Conservation (phyloP, 2,888 invertebrate genomes). For the Aspidiotus destructor region DNA sequence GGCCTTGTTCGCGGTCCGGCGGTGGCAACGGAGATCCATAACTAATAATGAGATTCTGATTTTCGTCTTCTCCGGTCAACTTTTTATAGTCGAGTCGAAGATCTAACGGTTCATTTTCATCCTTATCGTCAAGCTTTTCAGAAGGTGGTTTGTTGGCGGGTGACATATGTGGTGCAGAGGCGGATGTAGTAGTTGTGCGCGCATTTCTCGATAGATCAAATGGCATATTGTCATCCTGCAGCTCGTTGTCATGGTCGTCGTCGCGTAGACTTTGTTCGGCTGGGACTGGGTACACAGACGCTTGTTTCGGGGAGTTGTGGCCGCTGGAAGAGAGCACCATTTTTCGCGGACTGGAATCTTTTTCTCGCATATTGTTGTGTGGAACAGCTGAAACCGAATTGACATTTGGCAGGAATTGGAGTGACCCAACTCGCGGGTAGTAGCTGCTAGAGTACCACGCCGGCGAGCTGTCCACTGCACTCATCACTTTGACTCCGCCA, state of each 20-base stretch:
- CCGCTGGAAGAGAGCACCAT: slow-evolving; percentile 51
- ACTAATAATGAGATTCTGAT: slow-evolving; percentile 61
- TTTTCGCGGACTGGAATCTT: slow-evolving; percentile 83
- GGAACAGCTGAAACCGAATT: slow-evolving; percentile 28
- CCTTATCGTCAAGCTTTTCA: slow-evolving; percentile 40
- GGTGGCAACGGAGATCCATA: slow-evolving; percentile 40
- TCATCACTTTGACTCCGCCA: slow-evolving; percentile 46
- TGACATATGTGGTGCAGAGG: slow-evolving; percentile 38
- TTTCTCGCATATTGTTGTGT: slow-evolving; percentile 69
- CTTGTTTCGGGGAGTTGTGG: slow-evolving; percentile 61
- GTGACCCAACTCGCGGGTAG: slow-evolving; percentile 47
- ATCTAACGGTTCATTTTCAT: slow-evolving; percentile 72
- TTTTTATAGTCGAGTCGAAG: slow-evolving; percentile 78
- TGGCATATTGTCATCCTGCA: slow-evolving; percentile 49
- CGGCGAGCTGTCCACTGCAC: slow-evolving; percentile 60
- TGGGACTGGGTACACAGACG: slow-evolving; percentile 55
- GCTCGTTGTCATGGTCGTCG: slow-evolving; percentile 39
- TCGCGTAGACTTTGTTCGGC: slow-evolving; percentile 27
- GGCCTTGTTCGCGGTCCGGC: slow-evolving; percentile 27
- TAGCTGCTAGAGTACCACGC: slow-evolving; percentile 43
- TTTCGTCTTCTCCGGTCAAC: slow-evolving; percentile 63
- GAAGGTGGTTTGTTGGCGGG: slow-evolving; percentile 44
- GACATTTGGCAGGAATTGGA: slow-evolving; percentile 36
- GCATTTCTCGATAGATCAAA: slow-evolving; percentile 54
- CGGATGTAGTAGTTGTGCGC: slow-evolving; percentile 22